phyloP scores from a whole-genome alignment of 2,113 vertebrate genomes.

The Rynchops niger region DNA sequence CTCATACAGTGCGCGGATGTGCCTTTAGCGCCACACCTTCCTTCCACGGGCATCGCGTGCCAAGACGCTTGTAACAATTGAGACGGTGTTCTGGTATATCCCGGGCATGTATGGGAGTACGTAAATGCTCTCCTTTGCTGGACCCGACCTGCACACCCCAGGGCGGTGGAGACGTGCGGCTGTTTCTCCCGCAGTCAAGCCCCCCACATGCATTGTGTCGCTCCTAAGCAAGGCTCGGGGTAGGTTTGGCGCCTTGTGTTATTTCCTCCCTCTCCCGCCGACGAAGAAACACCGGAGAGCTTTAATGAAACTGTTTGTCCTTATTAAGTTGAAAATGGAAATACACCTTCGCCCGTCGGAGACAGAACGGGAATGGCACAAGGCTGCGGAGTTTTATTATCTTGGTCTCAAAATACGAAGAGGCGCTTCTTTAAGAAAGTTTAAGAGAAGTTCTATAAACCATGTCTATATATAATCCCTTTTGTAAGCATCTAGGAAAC shows the following conservation, averaged over 20 bases:
- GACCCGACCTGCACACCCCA: neutral
- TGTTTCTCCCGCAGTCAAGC: neutral
- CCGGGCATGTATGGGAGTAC: neutral
- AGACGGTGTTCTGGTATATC: neutral
- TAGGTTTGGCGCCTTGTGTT: neutral
- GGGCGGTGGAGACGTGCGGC: neutral
- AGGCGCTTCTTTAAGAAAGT: conserved; percentile 49
- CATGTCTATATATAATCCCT: conserved; percentile 65
- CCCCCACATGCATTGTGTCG: neutral
- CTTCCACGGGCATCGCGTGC: rapidly evolving
- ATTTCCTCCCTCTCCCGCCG: neutral
- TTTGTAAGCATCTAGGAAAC: conserved; percentile 65
- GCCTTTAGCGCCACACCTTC: neutral
- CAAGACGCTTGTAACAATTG: neutral
- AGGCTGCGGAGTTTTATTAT: neutral
- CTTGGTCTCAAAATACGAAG: conserved; percentile 8
- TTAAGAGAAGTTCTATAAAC: conserved; percentile 72
- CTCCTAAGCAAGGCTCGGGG: neutral
- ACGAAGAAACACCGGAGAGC: neutral
- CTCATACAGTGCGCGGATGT: neutral
- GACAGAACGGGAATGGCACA: neutral
- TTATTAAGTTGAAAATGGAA: conserved; percentile 33
- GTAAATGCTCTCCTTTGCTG: neutral
- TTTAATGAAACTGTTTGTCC: conserved; percentile 14
- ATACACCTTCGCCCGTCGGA: neutral